These are phyloP conservation scores for Piprites chloris DNA, from an alignment of 2,113 vertebrate species.

Conservation along the genomic window DNA sequence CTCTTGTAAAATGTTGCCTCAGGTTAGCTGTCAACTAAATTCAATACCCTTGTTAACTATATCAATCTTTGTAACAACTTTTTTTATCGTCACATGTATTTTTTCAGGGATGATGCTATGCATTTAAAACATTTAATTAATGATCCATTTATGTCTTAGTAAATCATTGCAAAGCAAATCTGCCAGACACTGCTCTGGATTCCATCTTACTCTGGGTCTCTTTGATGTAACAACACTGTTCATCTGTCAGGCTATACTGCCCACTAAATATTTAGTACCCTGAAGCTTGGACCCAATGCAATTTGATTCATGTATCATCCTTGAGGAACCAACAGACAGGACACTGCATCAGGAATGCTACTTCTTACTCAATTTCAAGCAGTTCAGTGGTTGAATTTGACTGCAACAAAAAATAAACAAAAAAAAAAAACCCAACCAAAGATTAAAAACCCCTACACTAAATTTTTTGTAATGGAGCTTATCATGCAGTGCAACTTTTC, in stretches of 20 bases:
- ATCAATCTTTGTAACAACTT: neutral
- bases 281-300: neutral
- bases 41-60: neutral
- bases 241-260: neutral
- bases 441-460: accelerated
- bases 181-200: neutral
- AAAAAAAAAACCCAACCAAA: neutral
- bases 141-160: neutral
- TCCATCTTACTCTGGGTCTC: neutral
- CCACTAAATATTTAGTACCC: neutral
- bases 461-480: neutral
- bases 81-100: neutral
- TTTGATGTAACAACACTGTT: neutral
- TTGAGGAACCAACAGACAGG: neutral
- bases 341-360: neutral
- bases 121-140: constrained; percentile 55
- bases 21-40: neutral
- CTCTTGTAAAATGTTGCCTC: constrained; percentile 12
- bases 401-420: neutral
- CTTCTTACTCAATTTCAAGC: neutral
- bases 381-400: neutral
- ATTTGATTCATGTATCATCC: neutral
- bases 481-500: neutral
- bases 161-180: neutral
- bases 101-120: neutral